Percentiles rank a stretch among this genome's conserved stretches.
Evolutionary conservation across 2,113 vertebrate genomes (phyloP).

Genomic region (Osmerus mordax): DNA sequence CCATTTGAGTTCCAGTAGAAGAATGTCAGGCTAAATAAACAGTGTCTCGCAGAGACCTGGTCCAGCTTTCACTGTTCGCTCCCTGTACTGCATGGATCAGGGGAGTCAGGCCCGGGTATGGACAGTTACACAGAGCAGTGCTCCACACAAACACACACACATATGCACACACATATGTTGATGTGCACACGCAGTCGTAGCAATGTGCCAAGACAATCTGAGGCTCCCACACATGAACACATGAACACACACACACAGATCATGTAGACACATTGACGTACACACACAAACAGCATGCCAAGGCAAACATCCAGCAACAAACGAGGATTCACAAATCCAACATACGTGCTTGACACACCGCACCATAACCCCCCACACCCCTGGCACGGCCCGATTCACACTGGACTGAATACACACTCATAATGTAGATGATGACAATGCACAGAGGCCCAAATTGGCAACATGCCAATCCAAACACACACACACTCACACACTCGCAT

Average conservation of each 20-base stretch:
- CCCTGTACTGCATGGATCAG: neutral
- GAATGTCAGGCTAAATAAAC: conserved; percentile 19
- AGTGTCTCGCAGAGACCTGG: neutral
- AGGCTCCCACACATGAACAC: neutral
- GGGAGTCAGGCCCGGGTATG: neutral
- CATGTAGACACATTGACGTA: neutral
- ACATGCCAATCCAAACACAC: conserved; percentile 47
- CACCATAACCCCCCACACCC: no score
- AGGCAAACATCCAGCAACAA: neutral
- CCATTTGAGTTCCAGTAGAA: conserved; percentile 12
- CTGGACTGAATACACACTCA: conserved; percentile 16
- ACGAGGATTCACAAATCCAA: neutral
- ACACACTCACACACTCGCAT: conserved; percentile 15
- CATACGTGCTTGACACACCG: no score
- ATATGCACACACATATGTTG: neutral
- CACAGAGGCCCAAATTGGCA: conserved; percentile 26
- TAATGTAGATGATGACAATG: conserved; percentile 15
- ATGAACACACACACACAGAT: conserved; percentile 7
- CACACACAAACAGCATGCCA: neutral
- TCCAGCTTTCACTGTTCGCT: neutral
- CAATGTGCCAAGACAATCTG: neutral
- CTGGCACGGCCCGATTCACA: no score
- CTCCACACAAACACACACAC: conserved; percentile 7
- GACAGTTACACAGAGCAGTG: conserved; percentile 11
- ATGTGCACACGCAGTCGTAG: neutral